Base-by-base conservation (phyloP, 1,140 invertebrate genomes). In the Coenobita brevimanus region DNA sequence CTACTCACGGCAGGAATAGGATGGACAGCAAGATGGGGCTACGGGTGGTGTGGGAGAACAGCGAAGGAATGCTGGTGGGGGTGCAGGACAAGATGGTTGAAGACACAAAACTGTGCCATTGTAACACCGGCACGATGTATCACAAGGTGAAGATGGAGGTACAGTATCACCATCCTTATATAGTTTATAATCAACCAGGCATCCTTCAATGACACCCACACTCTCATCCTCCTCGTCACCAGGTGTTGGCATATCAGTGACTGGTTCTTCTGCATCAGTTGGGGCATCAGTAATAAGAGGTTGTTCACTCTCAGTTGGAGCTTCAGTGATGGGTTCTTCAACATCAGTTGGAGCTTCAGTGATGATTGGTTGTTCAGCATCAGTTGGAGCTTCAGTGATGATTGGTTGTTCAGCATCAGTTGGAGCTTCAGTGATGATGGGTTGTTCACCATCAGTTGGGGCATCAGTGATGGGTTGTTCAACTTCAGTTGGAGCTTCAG, bases 101-200 rank as follows among this genome's bases (percentile, higher is more conserved):
- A 96, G 95, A 93, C 97, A 98, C 91, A 96, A 95, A 36, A 97
- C 94, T 90, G 97, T 96, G 17, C 46, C 46, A 50, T 50, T 50
- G 17, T 50, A 8, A 50, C 46, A 50, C 6, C 46, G 46, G 17
- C 46, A 50, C 46, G 46, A 50, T 6, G 17, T 50, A 8, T 50
- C 17, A 17, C 46, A 50, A 50, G 46, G 46, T 50, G 46, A 50
- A 6, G 67, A 41, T 17, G 27, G 24, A n/a, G 67, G 67, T 24
- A 78, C 67, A 33, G 67, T n/a, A 30, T 50, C 43, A 82, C 82
- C 38, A 88, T 46, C 67, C 60, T 79, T 43, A 43, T 64, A 57
- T 21, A 60, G 8, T 0, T 27, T 27, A 33, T 38, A 50, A 10
- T 85, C 46, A 50, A 50, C 46, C 46, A 50, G 6, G 17, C 46